Percentiles rank a stretch among this genome's conserved stretches.
These are phyloP conservation scores for Corvus hawaiiensis DNA, from an alignment of 2,113 vertebrate species.

Conservation along the genomic window DNA sequence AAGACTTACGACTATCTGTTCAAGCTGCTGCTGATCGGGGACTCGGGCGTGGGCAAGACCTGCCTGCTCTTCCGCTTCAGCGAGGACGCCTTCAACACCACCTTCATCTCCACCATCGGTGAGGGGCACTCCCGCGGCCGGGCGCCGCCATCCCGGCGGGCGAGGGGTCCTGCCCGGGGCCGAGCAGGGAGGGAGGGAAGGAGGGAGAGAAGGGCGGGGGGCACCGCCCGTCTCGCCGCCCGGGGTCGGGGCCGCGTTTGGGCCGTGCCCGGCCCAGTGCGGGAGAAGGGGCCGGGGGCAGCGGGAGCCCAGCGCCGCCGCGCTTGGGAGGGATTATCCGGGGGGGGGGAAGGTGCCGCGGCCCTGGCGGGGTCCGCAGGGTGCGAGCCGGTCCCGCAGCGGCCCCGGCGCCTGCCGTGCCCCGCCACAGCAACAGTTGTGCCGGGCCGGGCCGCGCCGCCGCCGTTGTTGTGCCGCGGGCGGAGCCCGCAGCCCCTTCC, in stretches of 20 bases:
- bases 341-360: not conserved
- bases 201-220: not conserved
- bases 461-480: not conserved
- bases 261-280: not conserved
- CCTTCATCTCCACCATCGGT: constrained; percentile 90
- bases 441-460: not conserved
- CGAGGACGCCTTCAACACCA: constrained; percentile 96
- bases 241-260: not conserved
- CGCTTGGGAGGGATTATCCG: not conserved
- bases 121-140: not conserved
- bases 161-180: not conserved
- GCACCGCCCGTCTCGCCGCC: not conserved
- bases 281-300: not conserved
- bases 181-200: not conserved
- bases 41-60: constrained; percentile 90
- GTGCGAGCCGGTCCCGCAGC: not conserved
- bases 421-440: not conserved
- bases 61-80: constrained; percentile 84
- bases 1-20: constrained; percentile 99
- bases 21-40: constrained; percentile 96
- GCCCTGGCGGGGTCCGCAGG: not conserved
- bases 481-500: not conserved
- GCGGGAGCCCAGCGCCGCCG: not conserved
- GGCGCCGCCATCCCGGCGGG: not conserved
- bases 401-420: not conserved